These are phyloP conservation scores for Halisarca cf. caerulea DNA, from an alignment of 37 sponge, comb jelly and placozoan species.

Conservation along the genomic window DNA sequence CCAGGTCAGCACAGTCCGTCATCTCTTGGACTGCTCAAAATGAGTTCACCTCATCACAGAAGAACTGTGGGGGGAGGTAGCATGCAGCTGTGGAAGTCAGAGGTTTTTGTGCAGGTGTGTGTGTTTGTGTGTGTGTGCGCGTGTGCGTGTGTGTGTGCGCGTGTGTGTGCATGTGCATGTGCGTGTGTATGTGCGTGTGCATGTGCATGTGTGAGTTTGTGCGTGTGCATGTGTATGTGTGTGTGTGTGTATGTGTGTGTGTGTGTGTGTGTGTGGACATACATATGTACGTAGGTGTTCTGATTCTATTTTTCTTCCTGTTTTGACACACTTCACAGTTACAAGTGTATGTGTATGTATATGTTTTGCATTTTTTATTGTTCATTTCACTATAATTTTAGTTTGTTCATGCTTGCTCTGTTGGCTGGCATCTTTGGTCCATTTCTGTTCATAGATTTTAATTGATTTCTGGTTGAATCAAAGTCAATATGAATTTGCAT, in stretches of 20 bases:
- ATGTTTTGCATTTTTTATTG: no score
- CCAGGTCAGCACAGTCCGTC: slow-evolving; percentile 9
- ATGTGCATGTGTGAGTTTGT: slow-evolving; percentile 22
- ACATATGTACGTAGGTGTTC: no score
- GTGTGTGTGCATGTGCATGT: slow-evolving; percentile 25
- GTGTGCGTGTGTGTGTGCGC: slow-evolving; percentile 23
- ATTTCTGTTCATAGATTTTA: slow-evolving; percentile 71
- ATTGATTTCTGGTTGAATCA: slow-evolving; percentile 82
- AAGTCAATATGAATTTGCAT: slow-evolving; percentile 17
- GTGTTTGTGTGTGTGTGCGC: slow-evolving; percentile 11
- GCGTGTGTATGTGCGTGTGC: slow-evolving; percentile 15
- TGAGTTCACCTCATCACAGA: not conserved
- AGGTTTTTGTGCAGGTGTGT: slow-evolving; percentile 26
- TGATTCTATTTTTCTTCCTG: not conserved
- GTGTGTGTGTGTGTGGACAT: slow-evolving; percentile 14
- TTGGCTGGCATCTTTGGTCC: no score
- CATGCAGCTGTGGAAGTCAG: not conserved
- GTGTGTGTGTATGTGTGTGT: slow-evolving; percentile 24
- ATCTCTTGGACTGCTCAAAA: not conserved
- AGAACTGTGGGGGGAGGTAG: not conserved
- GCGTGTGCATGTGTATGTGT: slow-evolving; percentile 5
- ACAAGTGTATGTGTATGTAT: no score
- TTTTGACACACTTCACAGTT: no score
- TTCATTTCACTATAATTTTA: no score
- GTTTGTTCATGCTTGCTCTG: no score